Base-by-base conservation (phyloP, 1,140 invertebrate species). In the Drosophila rhopaloa region DNA sequence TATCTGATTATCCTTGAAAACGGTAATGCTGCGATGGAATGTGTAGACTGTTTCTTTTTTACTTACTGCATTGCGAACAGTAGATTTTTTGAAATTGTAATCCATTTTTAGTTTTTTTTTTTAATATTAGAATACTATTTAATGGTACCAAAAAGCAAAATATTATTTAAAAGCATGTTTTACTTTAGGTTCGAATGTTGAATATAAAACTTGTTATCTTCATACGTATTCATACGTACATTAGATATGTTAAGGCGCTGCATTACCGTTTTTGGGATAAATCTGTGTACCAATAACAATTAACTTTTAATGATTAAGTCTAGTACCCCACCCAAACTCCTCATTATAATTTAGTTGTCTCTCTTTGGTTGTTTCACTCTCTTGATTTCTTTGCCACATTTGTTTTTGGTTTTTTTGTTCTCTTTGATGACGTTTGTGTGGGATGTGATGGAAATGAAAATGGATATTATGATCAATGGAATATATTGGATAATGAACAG, bases 331-430 rank as follows among this genome's bases (percentile, higher is more conserved):
- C 11, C 41, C 9, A 70, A 19, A 19, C 14, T 19, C 19, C 32
- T 37, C 11, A 48, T 66, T 38, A 65, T 37, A 1, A 8, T 41
- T 67, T 35, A 16, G 11, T 44, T 67, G 27, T 51, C 24, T 67
- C 60, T 56, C 50, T 68, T 70, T 56, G 67, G 41, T 67, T 67
- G 35, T 56, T 68, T 63, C 38, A 66, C 13, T 56, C 63, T 47
- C 67, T 71, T 70, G 37, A 48, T 71, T 71, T 70, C 10, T 68
- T 44, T 70, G 50, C 37, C 27, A 68, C 65, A 32, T 48, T 71
- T 56, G 16, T 70, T 47, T 57, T 58, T 57, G 43, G 14, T 71
- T 71, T 67, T 10, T 19, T 24, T 24, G 24, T 24, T 37, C 19
- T n/a, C 58, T 16, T 53, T 47, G 48, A 47, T 65, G 24, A 55